phyloP scores from a whole-genome alignment of 1,140 invertebrate species.

The Cryptotermes secundus region DNA sequence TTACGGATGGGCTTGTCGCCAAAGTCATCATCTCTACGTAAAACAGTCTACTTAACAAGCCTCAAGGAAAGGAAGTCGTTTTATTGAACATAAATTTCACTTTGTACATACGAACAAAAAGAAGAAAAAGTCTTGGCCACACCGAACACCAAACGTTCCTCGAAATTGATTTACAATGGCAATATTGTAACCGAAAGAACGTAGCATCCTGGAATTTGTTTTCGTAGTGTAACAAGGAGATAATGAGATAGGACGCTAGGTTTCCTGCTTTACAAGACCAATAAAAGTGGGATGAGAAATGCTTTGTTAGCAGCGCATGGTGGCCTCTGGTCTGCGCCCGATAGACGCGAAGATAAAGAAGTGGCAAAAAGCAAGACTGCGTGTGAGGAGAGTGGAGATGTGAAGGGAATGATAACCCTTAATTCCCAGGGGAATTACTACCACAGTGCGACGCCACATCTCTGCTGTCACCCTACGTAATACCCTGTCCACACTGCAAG shows the following conservation, averaged over 20 bases:
- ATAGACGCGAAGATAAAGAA: too few species aligned
- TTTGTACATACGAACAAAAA: background rate
- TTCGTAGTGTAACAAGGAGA: background rate
- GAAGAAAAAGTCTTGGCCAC: background rate
- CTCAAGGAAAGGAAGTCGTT: background rate
- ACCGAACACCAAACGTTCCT: too few species aligned
- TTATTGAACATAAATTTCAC: background rate
- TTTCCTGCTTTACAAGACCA: background rate
- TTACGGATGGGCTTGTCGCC: background rate
- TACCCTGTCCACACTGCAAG: too few species aligned
- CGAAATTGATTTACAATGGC: background rate
- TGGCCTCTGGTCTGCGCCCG: background rate
- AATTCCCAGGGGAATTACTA: too few species aligned
- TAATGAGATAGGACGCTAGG: background rate
- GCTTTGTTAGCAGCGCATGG: background rate
- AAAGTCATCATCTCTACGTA: background rate
- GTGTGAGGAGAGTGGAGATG: too few species aligned
- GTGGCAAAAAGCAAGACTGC: too few species aligned
- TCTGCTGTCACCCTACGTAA: too few species aligned
- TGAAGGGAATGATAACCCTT: too few species aligned
- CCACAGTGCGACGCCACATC: too few species aligned
- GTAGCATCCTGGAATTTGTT: background rate
- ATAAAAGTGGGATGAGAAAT: background rate
- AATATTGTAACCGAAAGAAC: background rate
- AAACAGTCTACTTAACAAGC: background rate